Percentiles rank a stretch among this genome's conserved stretches.
Conservation (phyloP, 2,888 invertebrate species). For the Megaustenia siamemsis region DNA sequence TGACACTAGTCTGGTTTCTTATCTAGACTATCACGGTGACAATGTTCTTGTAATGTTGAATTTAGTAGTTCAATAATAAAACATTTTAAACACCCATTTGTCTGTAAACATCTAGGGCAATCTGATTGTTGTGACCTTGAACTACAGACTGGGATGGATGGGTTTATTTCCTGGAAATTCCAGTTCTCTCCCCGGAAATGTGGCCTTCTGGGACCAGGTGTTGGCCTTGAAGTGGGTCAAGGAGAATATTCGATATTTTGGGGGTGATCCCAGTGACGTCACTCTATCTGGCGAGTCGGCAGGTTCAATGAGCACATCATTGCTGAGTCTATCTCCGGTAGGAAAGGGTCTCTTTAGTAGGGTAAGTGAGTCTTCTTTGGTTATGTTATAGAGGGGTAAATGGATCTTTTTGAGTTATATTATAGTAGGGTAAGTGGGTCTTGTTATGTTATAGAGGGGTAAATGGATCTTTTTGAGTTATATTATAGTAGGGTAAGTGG, state of each 20-base stretch:
- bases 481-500: too few species aligned
- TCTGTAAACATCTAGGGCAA: not conserved
- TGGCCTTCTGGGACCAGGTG: slow-evolving; percentile 28
- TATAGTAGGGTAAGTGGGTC: too few species aligned
- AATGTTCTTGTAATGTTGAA: too few species aligned
- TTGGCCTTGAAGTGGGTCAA: slow-evolving; percentile 22
- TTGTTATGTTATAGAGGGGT: too few species aligned
- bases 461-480: too few species aligned
- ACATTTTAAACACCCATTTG: too few species aligned
- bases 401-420: too few species aligned
- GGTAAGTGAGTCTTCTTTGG: too few species aligned
- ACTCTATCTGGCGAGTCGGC: slow-evolving; percentile 24
- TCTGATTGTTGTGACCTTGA: slow-evolving; percentile 24
- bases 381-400: too few species aligned
- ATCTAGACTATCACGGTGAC: too few species aligned
- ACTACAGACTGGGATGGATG: slow-evolving; percentile 23
- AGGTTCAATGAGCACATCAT: not conserved
- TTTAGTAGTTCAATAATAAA: too few species aligned
- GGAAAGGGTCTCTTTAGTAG: not conserved
- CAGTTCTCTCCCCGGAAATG: slow-evolving; percentile 14
- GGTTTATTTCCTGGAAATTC: slow-evolving; percentile 35
- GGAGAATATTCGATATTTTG: slow-evolving; percentile 30
- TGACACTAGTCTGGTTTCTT: too few species aligned
- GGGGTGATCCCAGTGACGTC: slow-evolving; percentile 28
- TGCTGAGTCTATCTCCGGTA: slow-evolving; percentile 12